phyloP scores from a whole-genome alignment of 2,113 vertebrate species.

The Hemicordylus capensis region DNA sequence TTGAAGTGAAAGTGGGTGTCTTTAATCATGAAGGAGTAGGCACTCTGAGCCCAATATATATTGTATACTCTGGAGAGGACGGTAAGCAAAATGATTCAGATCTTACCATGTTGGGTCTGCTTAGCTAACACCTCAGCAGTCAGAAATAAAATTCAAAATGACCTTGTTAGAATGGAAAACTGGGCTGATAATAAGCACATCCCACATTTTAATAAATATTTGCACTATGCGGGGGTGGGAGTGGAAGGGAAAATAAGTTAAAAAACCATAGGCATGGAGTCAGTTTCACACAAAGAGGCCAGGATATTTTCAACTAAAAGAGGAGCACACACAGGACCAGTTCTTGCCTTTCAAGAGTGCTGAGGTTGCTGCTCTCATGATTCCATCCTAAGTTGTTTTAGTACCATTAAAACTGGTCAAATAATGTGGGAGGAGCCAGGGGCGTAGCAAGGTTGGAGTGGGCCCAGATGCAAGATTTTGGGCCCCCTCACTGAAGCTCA shows the following conservation, averaged over 20 bases:
- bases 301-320: too few relatives aligned
- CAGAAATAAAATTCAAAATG: too few relatives aligned
- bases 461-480: too few relatives aligned
- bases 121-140: not conserved
- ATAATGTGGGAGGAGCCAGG: not conserved
- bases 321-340: not conserved
- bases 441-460: too few relatives aligned
- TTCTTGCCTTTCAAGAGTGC: not conserved
- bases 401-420: not conserved
- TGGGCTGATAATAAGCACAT: too few relatives aligned
- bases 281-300: too few relatives aligned
- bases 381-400: not conserved
- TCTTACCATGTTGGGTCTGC: not conserved
- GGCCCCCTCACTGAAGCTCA: too few relatives aligned
- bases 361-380: not conserved
- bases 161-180: too few relatives aligned
- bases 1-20: conserved; percentile 88
- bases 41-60: conserved; percentile 73
- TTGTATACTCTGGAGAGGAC: conserved; percentile 87
- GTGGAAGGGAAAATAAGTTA: too few relatives aligned
- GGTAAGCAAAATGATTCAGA: conserved; percentile 67
- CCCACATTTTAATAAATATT: too few relatives aligned
- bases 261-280: too few relatives aligned
- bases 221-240: too few relatives aligned
- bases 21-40: conserved; percentile 88